phyloP scores from a whole-genome alignment of 1,140 invertebrate species.

The Papilio helenus region DNA sequence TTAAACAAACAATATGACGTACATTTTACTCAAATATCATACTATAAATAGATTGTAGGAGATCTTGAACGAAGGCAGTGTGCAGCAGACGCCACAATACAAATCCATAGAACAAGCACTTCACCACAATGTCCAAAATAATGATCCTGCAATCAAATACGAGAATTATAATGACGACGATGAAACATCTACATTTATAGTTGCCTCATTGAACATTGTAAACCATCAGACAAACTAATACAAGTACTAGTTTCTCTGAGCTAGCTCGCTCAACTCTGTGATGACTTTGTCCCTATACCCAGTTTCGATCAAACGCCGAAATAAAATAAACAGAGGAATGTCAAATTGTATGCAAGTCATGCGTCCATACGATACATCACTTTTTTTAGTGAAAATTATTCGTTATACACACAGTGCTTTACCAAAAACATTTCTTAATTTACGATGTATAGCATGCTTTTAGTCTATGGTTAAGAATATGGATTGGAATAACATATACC shows the following conservation, averaged over 20 bases:
- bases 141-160: slow-evolving; percentile 59
- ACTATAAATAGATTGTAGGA: slow-evolving; percentile 1
- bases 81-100: slow-evolving; percentile 57
- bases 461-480: too few relatives aligned
- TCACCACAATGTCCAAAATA: slow-evolving; percentile 55
- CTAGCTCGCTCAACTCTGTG: background rate
- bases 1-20: background rate
- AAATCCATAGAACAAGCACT: slow-evolving; percentile 54
- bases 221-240: too few relatives aligned
- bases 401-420: too few relatives aligned
- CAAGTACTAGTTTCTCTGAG: too few relatives aligned
- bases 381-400: too few relatives aligned
- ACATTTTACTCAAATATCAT: slow-evolving; percentile 27
- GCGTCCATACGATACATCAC: too few relatives aligned
- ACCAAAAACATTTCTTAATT: too few relatives aligned
- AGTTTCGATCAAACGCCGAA: too few relatives aligned
- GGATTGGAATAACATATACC: slow-evolving; percentile 59
- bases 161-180: background rate
- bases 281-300: background rate
- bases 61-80: slow-evolving; percentile 42
- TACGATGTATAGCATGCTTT: too few relatives aligned
- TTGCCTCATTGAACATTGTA: too few relatives aligned
- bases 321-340: too few relatives aligned
- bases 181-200: background rate
- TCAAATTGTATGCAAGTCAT: too few relatives aligned